Base-by-base conservation (phyloP, 2,888 invertebrate species). In the Phorcus lineatus region DNA sequence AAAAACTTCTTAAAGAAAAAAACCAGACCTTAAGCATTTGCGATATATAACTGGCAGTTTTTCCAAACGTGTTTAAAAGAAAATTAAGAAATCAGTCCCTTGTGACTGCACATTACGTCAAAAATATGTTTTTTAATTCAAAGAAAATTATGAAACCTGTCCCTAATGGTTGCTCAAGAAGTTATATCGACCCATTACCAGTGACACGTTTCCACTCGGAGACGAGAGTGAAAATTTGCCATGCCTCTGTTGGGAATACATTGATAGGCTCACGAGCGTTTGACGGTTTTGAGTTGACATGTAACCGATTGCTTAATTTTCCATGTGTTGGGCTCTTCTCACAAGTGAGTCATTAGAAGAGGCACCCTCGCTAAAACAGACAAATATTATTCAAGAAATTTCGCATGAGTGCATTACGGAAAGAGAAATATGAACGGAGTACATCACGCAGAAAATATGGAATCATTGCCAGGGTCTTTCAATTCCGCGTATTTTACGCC, bases 241-340 rank as follows among this genome's bases (percentile, higher is more conserved):
- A 16, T 74, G 16, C 74, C 52, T 22, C 74, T 52, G 24, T 52
- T 13, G 74, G 74, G 74, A 74, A 74, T 74, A 22, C 52, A 52
- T 22, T 47, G 19, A 19, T 47, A 22, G 74, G 47, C 52, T 74
- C 52, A 52, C 74, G 52, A 52, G 52, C 74, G 13, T 52, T 53
- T 52, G 52, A 24, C 47, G 47, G 52, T n/a, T 36, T 74, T 24
- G 52, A 74, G 47, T 40, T 40, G 40, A 52, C 74, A 74, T 52
- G 52, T 52, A 74, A 52, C 74, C 52, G 74, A 74, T 74, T 74
- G 74, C 52, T 52, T 74, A 74, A 74, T 74, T 74, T 74, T 74
- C 74, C 74, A 52, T 74, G 74, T 74, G 74, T 74, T 74, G 24
- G 52, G 22, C 52, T 16, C 74, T 47, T 22, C 47, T 74, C 74